Evolutionary conservation across 2,113 vertebrate species (phyloP).

Genomic region (Stigmatopora nigra): DNA sequence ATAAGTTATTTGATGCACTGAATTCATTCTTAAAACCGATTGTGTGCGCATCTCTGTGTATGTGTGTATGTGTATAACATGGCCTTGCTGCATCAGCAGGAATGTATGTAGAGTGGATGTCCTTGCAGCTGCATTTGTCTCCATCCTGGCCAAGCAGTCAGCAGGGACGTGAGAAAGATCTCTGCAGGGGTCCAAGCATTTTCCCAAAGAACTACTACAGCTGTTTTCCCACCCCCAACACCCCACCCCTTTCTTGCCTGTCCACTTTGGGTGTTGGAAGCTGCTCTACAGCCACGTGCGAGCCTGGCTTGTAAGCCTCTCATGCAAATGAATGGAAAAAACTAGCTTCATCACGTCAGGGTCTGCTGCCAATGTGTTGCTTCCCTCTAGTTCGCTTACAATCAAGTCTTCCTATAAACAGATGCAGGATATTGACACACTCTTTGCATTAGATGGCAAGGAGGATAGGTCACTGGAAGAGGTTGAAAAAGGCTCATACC

Average conservation of each 20-base stretch:
- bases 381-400: conserved; percentile 1
- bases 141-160: conserved; percentile 24
- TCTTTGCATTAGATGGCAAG: conserved; percentile 19
- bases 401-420: not conserved
- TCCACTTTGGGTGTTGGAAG: conserved; percentile 23
- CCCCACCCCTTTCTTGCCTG: not conserved
- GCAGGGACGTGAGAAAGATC: conserved; percentile 16
- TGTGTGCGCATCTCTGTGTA: conserved; percentile 6
- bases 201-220: conserved; percentile 41
- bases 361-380: conserved; percentile 12
- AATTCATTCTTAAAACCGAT: not conserved
- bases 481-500: conserved; percentile 21
- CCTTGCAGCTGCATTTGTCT: conserved; percentile 31
- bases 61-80: conserved; percentile 13
- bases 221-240: conserved; percentile 9
- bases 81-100: conserved; percentile 24
- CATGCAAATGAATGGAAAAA: conserved; percentile 11
- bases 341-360: conserved; percentile 14
- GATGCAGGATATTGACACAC: not conserved
- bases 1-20: no score
- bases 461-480: conserved; percentile 40
- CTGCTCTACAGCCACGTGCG: conserved; percentile 43
- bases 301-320: conserved; percentile 28
- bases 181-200: conserved; percentile 27
- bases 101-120: conserved; percentile 15